Conservation (phyloP, 2,888 invertebrate genomes). For the Metellina segmentata region DNA sequence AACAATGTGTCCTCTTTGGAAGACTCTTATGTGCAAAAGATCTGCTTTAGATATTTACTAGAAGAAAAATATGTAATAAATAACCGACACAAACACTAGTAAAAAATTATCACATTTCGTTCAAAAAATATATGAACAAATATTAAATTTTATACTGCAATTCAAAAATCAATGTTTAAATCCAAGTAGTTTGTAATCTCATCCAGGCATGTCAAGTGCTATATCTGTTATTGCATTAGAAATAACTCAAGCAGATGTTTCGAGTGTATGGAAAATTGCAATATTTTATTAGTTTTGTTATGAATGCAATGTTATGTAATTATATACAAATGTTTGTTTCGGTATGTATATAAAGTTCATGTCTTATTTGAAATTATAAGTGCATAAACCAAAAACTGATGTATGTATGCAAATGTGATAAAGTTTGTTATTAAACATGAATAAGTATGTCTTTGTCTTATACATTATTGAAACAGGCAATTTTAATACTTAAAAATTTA, state of each 20-base stretch:
- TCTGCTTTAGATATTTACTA: too few species aligned
- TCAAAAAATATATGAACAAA: neutral
- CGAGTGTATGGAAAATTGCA: neutral
- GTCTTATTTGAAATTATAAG: neutral
- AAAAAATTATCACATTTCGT: too few species aligned
- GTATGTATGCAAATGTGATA: slow-evolving; percentile 37
- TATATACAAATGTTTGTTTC: neutral
- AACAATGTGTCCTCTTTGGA: too few species aligned
- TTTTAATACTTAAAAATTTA: neutral
- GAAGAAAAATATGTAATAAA: too few species aligned
- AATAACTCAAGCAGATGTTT: neutral
- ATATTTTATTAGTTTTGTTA: neutral
- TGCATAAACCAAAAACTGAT: neutral
- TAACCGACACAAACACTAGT: too few species aligned
- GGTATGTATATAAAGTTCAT: neutral
- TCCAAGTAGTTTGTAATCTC: neutral
- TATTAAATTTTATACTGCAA: neutral
- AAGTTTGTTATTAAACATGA: neutral
- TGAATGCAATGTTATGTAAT: neutral
- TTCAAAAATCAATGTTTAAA: neutral
- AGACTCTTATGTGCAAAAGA: too few species aligned
- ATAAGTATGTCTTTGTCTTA: too few species aligned
- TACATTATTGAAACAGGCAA: neutral
- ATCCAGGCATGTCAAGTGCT: neutral
- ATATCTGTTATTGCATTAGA: neutral